Percentiles rank a stretch among this genome's conserved stretches.
Evolutionary conservation across 2,888 invertebrate species (phyloP).

Genomic region (Diarsia brunnea): DNA sequence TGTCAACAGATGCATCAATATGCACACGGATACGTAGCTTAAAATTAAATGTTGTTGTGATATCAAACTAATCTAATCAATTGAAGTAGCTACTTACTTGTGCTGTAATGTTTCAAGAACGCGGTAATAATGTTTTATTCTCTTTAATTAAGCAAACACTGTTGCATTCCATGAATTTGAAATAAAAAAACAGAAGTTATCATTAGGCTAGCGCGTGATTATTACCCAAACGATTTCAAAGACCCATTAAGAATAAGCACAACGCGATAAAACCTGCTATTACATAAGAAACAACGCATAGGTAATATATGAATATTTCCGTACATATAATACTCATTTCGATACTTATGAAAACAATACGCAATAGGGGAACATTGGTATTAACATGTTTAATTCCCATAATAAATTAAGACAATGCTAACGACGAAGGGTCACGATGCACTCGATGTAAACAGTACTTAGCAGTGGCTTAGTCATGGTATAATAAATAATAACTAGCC

Average conservation of each 20-base stretch:
- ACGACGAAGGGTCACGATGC: slow-evolving; percentile 37
- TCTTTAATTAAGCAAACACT: slow-evolving; percentile 27
- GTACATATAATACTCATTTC: slow-evolving; percentile 24
- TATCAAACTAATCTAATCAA: background rate
- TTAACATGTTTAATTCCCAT: slow-evolving; percentile 25
- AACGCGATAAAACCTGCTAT: slow-evolving; percentile 38
- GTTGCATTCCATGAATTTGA: slow-evolving; percentile 11
- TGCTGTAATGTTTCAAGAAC: slow-evolving; percentile 4
- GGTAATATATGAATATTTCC: slow-evolving; percentile 41
- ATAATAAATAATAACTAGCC: slow-evolving; percentile 39
- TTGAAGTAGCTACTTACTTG: slow-evolving; percentile 6
- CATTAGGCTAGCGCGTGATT: slow-evolving; percentile 48
- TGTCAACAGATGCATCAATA: slow-evolving; percentile 54
- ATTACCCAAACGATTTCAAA: slow-evolving; percentile 49
- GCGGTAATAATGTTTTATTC: slow-evolving; percentile 2
- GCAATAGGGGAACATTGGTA: slow-evolving; percentile 23
- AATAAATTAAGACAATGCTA: slow-evolving; percentile 36
- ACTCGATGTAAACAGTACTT: slow-evolving; percentile 8
- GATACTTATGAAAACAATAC: slow-evolving; percentile 36
- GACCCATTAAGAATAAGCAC: slow-evolving; percentile 32
- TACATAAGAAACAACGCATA: slow-evolving; percentile 30
- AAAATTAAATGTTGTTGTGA: background rate
- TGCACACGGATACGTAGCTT: slow-evolving; percentile 21
- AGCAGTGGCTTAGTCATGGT: slow-evolving; percentile 55
- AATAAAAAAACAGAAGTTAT: slow-evolving; percentile 21